phyloP scores from a whole-genome alignment of 2,797 vertebrate species.

The Sparus aurata region DNA sequence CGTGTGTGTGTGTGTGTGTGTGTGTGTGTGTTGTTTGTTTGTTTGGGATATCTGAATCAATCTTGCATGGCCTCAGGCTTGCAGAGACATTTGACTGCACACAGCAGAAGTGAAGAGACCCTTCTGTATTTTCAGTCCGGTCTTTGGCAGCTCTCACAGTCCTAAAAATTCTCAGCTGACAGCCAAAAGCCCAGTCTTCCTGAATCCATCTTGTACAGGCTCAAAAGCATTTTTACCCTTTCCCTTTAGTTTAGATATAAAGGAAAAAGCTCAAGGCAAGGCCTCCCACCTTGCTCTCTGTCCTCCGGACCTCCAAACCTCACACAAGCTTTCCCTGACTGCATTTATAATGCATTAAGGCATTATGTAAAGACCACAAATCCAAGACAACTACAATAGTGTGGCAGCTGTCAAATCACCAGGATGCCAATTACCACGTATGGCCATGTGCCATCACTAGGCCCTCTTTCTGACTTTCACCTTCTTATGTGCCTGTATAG shows the following conservation, averaged over 20 bases:
- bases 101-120: constrained; percentile 29
- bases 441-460: constrained; percentile 56
- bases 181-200: constrained; percentile 12
- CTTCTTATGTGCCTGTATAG: constrained; percentile 47
- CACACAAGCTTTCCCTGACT: constrained; percentile 48
- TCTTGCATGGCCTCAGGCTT: constrained; percentile 28
- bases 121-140: constrained; percentile 19
- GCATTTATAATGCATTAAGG: constrained; percentile 72
- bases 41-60: constrained; percentile 30
- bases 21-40: constrained; percentile 18
- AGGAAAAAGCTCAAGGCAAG: background rate
- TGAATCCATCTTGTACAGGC: constrained; percentile 13
- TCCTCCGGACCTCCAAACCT: constrained; percentile 46
- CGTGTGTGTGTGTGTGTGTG: constrained; percentile 27
- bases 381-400: constrained; percentile 68
- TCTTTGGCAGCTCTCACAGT: constrained; percentile 13
- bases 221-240: constrained; percentile 24
- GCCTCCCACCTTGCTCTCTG: constrained; percentile 23
- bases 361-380: constrained; percentile 75
- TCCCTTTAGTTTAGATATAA: background rate
- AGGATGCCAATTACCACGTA: constrained; percentile 78
- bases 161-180: constrained; percentile 19
- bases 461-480: constrained; percentile 62
- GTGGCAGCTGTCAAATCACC: constrained; percentile 77
- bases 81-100: constrained; percentile 40